phyloP scores from a whole-genome alignment of 2,888 invertebrate species.

The Acronicta aceris region DNA sequence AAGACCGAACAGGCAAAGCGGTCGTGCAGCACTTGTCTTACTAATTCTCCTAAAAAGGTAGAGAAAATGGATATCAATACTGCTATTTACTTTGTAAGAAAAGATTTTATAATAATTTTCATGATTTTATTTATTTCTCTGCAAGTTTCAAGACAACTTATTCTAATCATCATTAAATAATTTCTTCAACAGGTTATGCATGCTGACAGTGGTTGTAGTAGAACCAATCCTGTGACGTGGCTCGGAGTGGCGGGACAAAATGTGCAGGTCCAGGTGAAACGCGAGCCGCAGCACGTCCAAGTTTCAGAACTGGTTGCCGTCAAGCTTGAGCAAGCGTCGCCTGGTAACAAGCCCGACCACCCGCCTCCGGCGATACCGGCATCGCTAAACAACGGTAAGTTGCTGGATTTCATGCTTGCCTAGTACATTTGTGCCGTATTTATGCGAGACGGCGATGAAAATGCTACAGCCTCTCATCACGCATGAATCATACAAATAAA shows the following conservation, averaged over 20 bases:
- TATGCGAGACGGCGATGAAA: slow-evolving; percentile 64
- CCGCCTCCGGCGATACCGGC: slow-evolving; percentile 80
- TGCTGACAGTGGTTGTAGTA: slow-evolving; percentile 91
- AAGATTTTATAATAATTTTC: slow-evolving; percentile 22
- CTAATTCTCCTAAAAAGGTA: slow-evolving; percentile 85
- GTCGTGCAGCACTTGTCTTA: slow-evolving; percentile 84
- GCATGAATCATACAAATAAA: no score
- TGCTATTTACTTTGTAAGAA: slow-evolving; percentile 52
- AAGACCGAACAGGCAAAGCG: slow-evolving; percentile 87
- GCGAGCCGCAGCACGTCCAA: slow-evolving; percentile 90
- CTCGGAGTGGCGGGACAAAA: slow-evolving; percentile 82
- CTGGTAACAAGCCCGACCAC: slow-evolving; percentile 89
- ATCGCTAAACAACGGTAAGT: slow-evolving; percentile 82
- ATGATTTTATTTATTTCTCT: slow-evolving; percentile 14
- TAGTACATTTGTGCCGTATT: slow-evolving; percentile 61
- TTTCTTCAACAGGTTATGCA: slow-evolving; percentile 74
- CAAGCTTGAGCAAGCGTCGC: slow-evolving; percentile 91
- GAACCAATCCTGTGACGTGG: slow-evolving; percentile 92
- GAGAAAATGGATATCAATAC: slow-evolving; percentile 52
- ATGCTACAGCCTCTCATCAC: slow-evolving; percentile 4
- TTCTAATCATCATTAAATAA: neutral
- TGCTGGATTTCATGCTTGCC: slow-evolving; percentile 50
- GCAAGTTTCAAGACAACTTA: neutral
- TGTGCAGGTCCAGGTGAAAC: slow-evolving; percentile 90
- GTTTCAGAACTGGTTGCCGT: slow-evolving; percentile 90